Base-by-base conservation (phyloP, 2,888 invertebrate species). In the Hanleya hanleyi region DNA sequence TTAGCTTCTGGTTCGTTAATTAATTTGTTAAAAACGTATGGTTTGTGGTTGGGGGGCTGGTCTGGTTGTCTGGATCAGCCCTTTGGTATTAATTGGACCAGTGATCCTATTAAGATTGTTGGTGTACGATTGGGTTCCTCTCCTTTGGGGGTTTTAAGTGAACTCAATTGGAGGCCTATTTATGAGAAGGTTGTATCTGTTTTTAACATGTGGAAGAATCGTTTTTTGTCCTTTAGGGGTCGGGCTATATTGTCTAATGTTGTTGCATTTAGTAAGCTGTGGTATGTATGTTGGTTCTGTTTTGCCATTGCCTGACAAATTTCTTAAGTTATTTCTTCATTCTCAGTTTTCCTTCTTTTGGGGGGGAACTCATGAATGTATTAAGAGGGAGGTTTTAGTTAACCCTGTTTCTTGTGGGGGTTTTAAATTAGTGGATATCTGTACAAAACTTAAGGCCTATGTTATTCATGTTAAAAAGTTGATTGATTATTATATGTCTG, bases 1-100 rank as follows among this genome's bases (percentile, higher is more conserved):
- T 57, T 50, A 32, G 62, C 70, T 29, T 75, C 75, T 3, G 77
- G 75, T 41, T 70, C 78, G 2, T 76, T 73, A 71, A 35, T 74
- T 0, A 76, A 77, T 70, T 67, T 73, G 57, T 47, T 41, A 29
- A 79, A 79, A 69, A 70, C 75, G 18, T 70, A 70, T 37, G 77
- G 77, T 7, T 33, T 77, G 33, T 79, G 50, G 65, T 37, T 74
- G 41, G 77, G 79, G 1, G 74, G 76, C 69, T 79, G 74, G 79
- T 73, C 75, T 18, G 29, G 22, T 29, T 9, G 57, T 26, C 29
- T 26, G 22, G 57, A 57, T 15, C 57, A 57, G 9, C 57, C 57
- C 7, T 57, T 15, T 29, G 57, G 57, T 57, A 57, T 57, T 57
- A 15, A 7, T 22, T 57, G 57, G 57, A 29, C 29, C n/a, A 29